These are phyloP conservation scores for Otolemur crassicaudatus DNA, from an alignment of 2,797 vertebrate species.

Conservation along the genomic window DNA sequence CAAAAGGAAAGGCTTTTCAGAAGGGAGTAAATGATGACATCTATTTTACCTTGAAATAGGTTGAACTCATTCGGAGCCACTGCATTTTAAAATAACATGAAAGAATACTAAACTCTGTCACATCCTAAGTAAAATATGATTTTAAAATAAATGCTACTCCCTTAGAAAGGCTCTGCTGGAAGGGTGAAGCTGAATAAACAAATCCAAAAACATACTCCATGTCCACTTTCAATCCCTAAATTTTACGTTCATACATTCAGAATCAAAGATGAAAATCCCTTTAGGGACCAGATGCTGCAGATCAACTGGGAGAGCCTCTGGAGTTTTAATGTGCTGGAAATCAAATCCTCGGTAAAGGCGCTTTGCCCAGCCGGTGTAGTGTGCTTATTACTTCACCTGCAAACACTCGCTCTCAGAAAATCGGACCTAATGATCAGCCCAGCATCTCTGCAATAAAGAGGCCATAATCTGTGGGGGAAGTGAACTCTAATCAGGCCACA, in stretches of 20 bases:
- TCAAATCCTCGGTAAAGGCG: conserved; percentile 91
- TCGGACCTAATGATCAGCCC: conserved; percentile 89
- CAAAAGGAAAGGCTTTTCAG: conserved; percentile 43
- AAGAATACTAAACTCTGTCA: conserved; percentile 64
- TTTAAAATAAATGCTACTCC: conserved; percentile 83
- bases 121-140: conserved; percentile 78
- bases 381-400: conserved; percentile 91
- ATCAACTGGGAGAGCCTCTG: conserved; percentile 89
- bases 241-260: conserved; percentile 91
- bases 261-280: conserved; percentile 93
- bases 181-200: conserved; percentile 88
- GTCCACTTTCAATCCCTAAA: conserved; percentile 92
- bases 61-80: conserved; percentile 62
- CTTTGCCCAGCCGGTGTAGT: conserved; percentile 89
- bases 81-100: conserved; percentile 77
- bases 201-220: conserved; percentile 92
- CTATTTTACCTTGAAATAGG: conserved; percentile 65
- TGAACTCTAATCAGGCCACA: conserved; percentile 96
- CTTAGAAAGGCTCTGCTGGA: conserved; percentile 81
- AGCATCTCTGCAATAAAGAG: conserved; percentile 92
- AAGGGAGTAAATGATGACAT: conserved; percentile 1
- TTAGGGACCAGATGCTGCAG: conserved; percentile 93
- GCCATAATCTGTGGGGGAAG: conserved; percentile 94
- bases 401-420: conserved; percentile 89
- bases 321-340: conserved; percentile 91